Conservation (phyloP, 1,140 invertebrate species). For the Drosophila jambulina region DNA sequence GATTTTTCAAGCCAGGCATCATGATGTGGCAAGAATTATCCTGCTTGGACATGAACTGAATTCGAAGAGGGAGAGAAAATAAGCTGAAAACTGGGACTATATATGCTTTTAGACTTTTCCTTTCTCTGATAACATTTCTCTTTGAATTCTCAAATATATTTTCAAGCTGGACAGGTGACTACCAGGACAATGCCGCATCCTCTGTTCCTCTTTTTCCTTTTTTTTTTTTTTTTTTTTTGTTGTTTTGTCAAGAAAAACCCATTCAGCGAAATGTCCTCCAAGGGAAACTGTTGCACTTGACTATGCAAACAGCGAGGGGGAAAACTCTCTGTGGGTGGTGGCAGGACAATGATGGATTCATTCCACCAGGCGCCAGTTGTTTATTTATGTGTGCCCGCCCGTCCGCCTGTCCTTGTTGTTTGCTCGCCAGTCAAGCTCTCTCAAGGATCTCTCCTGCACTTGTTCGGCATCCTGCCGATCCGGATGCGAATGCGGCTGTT, state of each 20-base stretch:
- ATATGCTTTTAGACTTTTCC: not conserved
- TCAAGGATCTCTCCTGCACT: slow-evolving; percentile 51
- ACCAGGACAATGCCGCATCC: slow-evolving; percentile 3
- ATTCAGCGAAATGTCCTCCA: slow-evolving; percentile 5
- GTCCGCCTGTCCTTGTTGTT: slow-evolving; percentile 53
- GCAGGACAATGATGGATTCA: slow-evolving; percentile 39
- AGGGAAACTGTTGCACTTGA: slow-evolving; percentile 66
- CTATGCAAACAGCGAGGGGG: slow-evolving; percentile 68
- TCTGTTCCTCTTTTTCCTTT: too few species aligned
- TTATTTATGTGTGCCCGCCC: slow-evolving; percentile 62
- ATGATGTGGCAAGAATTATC: slow-evolving; percentile 1
- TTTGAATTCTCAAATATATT: not conserved
- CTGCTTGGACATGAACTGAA: slow-evolving; percentile 17
- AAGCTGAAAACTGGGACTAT: not conserved
- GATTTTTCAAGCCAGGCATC: not conserved
- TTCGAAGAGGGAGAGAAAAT: not conserved
- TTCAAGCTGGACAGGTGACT: slow-evolving; percentile 17
- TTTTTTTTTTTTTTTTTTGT: not conserved
- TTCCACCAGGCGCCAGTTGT: slow-evolving; percentile 60
- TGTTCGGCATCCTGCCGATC: slow-evolving; percentile 53
- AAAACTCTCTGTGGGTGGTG: not conserved
- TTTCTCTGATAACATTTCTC: not conserved
- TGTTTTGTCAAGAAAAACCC: slow-evolving; percentile 10
- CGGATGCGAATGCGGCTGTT: slow-evolving; percentile 45
- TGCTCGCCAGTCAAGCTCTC: slow-evolving; percentile 65